Conservation (phyloP, 2,113 vertebrate genomes). For the Chaetodon auriga region DNA sequence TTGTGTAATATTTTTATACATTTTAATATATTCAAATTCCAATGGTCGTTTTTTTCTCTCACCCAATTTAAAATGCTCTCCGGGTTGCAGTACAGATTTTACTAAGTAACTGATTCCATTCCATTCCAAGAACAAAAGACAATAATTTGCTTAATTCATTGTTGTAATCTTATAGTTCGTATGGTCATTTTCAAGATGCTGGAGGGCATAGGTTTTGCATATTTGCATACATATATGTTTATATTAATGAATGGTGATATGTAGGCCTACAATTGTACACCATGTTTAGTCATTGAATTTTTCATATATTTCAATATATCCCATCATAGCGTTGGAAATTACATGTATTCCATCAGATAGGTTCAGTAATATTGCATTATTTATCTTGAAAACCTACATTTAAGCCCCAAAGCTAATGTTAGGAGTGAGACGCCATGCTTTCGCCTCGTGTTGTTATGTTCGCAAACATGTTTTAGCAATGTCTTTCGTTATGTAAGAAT, state of each 20-base stretch:
- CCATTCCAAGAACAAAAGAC: too few relatives aligned
- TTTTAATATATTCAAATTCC: too few relatives aligned
- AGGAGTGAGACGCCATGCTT: not conserved
- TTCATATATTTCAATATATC: not conserved
- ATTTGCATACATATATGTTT: too few relatives aligned
- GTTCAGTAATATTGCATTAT: not conserved
- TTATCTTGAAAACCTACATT: not conserved
- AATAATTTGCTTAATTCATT: too few relatives aligned
- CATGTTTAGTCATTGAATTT: not conserved
- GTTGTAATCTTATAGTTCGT: too few relatives aligned
- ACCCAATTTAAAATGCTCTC: too few relatives aligned
- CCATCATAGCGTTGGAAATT: not conserved
- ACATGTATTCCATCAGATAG: not conserved
- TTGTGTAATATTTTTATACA: too few relatives aligned
- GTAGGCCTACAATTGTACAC: not conserved
- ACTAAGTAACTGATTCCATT: not conserved
- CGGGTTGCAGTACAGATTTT: too few relatives aligned
- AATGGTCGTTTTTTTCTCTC: too few relatives aligned
- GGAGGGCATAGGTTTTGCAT: too few relatives aligned
- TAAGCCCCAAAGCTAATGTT: too few relatives aligned
- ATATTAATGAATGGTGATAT: not conserved
- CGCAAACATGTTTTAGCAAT: not conserved
- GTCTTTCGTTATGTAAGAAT: slow-evolving; percentile 52
- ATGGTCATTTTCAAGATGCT: too few relatives aligned
- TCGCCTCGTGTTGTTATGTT: slow-evolving; percentile 3